Evolutionary conservation across 2,888 invertebrate species (phyloP), one percentile per base, ranked within the genome.

Genomic region (Archips crataeganus): DNA sequence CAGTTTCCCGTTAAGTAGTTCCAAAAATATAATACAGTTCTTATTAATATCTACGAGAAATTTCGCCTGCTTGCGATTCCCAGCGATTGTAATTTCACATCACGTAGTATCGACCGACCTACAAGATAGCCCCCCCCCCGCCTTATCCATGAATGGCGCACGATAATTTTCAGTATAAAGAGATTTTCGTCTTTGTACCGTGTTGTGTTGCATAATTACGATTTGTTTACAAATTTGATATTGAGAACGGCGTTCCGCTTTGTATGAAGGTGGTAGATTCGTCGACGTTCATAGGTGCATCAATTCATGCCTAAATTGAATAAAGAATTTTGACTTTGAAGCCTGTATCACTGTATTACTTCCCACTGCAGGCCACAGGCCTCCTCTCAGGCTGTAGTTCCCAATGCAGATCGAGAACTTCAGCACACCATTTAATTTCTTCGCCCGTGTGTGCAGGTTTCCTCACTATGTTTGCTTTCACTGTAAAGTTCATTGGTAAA

Each of bases 31-130:
- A 39, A 15, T 59, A 63, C 72, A 47, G 57, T 42, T 69, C 59
- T 64, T 63, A 73, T 73, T 68, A 68, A 67, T 68, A 39, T 68
- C 63, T 49, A n/a, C 62, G 39, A 39, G 63, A 68, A 60, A 51
- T n/a, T 49, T 57, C 9, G 62, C 10, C 59, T 6, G 49, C 36
- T 36, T 32, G 39, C 49, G 13, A 15, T 64, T 57, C 39, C 9
- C n/a, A 60, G 51, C 57, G 69, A 34, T 74, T 74, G 64, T 71
- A 51, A 76, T 89, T 90, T 90, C 89, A 60, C 75, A 77, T 85
- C 90, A 86, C 90, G 90, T 84, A 76, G 80, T 90, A 91, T 91
- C 89, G 91, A 91, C 85, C 91, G 89, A 84, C 87, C 66, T 71
- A 54, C 71, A 69, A 49, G 63, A 73, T 73, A 73, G 62, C 10